These are phyloP conservation scores for Diachasma alloeum DNA, from an alignment of 1,140 invertebrate species.

Conservation along the genomic window DNA sequence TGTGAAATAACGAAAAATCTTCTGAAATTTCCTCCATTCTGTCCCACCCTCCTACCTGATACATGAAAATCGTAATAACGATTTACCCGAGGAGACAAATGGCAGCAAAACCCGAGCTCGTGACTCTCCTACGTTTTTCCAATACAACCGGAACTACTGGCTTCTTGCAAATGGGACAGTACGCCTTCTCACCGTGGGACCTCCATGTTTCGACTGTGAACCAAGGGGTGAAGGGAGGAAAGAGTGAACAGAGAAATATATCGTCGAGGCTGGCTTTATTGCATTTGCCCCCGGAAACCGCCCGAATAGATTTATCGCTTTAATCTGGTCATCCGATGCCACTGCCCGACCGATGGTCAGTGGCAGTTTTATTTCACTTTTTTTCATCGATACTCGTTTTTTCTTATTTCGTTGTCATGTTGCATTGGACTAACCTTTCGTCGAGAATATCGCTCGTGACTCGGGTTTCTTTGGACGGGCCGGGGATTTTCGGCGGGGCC, in stretches of 20 bases:
- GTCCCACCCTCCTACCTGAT: not conserved
- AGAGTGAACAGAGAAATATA: conserved; percentile 1
- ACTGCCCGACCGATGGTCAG: not conserved
- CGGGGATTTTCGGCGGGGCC: not conserved
- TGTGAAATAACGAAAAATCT: no score
- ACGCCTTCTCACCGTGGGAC: conserved; percentile 30
- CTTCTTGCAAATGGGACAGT: conserved; percentile 36
- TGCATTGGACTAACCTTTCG: not conserved
- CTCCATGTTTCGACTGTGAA: conserved; percentile 38
- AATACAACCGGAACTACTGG: conserved; percentile 30
- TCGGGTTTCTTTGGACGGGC: not conserved
- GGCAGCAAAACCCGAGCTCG: not conserved
- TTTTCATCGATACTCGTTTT: not conserved
- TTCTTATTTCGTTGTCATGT: not conserved
- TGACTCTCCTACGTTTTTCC: not conserved
- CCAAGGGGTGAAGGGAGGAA: not conserved
- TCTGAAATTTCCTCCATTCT: not conserved
- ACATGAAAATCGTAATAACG: not conserved
- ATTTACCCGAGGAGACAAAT: not conserved
- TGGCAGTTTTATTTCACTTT: not conserved
- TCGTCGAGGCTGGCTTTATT: conserved; percentile 5
- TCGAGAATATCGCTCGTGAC: not conserved
- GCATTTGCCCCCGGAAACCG: conserved; percentile 3
- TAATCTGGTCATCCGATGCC: conserved; percentile 7
- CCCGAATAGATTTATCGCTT: not conserved